Evolutionary conservation across 2,113 vertebrate genomes (phyloP), one percentile per base, ranked within the genome.

Genomic region (Oenanthe oenanthe): DNA sequence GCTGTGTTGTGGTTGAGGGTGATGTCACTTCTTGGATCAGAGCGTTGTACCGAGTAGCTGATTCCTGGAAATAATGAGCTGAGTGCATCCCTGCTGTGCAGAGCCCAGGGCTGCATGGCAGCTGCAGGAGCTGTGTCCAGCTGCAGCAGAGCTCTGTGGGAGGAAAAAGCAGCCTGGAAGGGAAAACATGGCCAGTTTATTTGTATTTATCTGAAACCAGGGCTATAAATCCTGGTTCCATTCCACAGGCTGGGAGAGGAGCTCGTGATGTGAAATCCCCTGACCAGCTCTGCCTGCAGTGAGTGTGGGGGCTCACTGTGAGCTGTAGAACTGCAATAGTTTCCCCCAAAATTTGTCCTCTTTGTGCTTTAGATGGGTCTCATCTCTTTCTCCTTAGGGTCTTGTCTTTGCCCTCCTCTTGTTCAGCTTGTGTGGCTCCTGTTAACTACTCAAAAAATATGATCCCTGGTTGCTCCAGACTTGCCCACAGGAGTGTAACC

Each of bases 61-160:
- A 83, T 83, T 86, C 68, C 73, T 56, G 63, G 74, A 56, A 89
- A 77, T 65, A 73, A 79, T 36, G 67, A 88, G 48, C 86, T 28
- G 43, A 38, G 32, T 6, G 15, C 67, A 45, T 53, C 75, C 66
- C 72, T 79, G 76, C 85, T 73, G 77, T 38, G 58, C 73, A 32
- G 83, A 43, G 51, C 3, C 71, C 43, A 5, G 3, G 1, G 43
- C 47, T 20, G 28, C 34, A 4, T 5, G 53, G 68, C 73, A 63
- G 51, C 66, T 93, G 75, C 56, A 38, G 43, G 20, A 47, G 12
- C 75, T 47, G 29, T 36, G 15, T 7, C 26, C 56, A 32, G 45
- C 31, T 43, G 60, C 51, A 66, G 45, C 77, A 43, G 22, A 17
- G 32, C 21, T 32, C 17, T 22, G 61, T 6, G 13, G n/a, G 31